Evolutionary conservation across 2,888 invertebrate genomes (phyloP).

Genomic region (Parochlus steinenii): DNA sequence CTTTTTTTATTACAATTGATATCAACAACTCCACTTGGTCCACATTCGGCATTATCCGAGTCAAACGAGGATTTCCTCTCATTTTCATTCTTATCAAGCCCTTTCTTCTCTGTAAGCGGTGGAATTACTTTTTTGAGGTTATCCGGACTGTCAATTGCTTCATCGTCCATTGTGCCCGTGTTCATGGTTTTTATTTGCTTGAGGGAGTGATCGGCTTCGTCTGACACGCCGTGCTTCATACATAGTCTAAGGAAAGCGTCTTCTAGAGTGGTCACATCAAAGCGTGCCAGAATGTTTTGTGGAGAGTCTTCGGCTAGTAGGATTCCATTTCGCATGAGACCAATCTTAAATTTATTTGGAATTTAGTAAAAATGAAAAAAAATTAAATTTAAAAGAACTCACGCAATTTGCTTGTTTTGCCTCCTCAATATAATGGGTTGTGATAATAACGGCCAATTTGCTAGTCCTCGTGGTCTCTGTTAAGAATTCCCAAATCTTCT

Average conservation of each 20-base stretch:
- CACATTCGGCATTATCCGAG: constrained; percentile 6
- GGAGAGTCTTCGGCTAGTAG: constrained; percentile 77
- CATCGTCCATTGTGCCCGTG: neutral
- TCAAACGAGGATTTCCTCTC: constrained; percentile 8
- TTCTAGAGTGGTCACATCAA: constrained; percentile 60
- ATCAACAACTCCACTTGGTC: constrained; percentile 8
- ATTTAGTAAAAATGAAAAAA: neutral
- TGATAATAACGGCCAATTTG: constrained; percentile 71
- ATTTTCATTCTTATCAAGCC: too few species aligned
- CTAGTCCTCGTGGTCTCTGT: constrained; percentile 49
- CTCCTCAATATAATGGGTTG: constrained; percentile 92
- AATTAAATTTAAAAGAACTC: constrained; percentile 19
- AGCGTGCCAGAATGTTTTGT: constrained; percentile 45
- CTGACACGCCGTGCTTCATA: constrained; percentile 8
- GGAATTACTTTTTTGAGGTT: neutral
- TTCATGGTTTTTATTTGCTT: neutral
- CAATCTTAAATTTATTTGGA: constrained; percentile 44
- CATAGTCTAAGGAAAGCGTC: constrained; percentile 61
- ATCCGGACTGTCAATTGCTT: neutral
- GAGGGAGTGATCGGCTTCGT: constrained; percentile 2
- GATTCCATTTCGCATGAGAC: constrained; percentile 71
- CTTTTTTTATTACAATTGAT: constrained; percentile 10
- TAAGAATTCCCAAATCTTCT: constrained; percentile 81
- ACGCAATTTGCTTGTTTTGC: constrained; percentile 67
- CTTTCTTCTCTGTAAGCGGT: too few species aligned